Conservation (phyloP, 2,797 vertebrate genomes). For the Tolypeutes matacus region DNA sequence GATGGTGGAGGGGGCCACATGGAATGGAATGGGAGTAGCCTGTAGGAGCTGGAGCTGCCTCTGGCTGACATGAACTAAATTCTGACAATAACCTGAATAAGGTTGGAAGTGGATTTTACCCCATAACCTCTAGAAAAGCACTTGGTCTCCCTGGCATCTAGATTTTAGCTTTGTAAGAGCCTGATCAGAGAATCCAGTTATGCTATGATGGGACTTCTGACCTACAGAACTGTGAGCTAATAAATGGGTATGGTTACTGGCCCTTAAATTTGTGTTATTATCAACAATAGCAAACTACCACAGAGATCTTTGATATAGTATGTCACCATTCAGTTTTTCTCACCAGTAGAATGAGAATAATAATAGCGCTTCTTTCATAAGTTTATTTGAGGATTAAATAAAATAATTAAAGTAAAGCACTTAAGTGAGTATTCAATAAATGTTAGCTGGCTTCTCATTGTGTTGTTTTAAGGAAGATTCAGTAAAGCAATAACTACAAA, state of each 20-base stretch:
- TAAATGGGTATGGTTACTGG: neutral
- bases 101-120: neutral
- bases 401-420: constrained; percentile 23
- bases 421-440: neutral
- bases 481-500: neutral
- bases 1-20: neutral
- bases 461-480: neutral
- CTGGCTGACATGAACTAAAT: neutral
- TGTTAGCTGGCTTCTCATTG: neutral
- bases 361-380: neutral
- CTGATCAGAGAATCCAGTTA: neutral
- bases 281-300: neutral
- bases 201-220: neutral
- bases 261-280: neutral
- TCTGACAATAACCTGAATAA: neutral
- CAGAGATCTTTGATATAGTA: neutral
- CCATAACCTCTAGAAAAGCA: neutral
- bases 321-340: neutral
- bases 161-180: neutral
- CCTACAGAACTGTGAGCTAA: neutral
- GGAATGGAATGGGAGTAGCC: neutral
- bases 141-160: neutral
- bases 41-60: neutral
- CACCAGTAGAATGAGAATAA: neutral
- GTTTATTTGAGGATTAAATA: neutral